Base-by-base conservation (phyloP, 2,888 invertebrate genomes). In the Oegoconia quadripuncta region DNA sequence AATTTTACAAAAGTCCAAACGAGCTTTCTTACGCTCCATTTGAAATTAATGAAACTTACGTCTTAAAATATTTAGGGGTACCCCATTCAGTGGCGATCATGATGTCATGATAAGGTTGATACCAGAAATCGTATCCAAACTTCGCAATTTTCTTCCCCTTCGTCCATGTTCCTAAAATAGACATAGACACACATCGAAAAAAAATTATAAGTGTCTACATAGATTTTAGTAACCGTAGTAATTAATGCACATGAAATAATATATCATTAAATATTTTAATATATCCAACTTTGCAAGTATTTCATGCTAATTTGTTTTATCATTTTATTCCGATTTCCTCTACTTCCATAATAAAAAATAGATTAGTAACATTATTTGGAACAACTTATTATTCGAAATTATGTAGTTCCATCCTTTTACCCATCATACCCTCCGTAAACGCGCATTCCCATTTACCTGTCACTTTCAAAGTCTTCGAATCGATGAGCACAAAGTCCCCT, bases 81-180 rank as follows among this genome's bases (percentile, higher is more conserved):
- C 96, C 97, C 98, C 98, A 99, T 84, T 98, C 98, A 0, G 94
- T 90, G 9, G 97, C 91, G 14, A 97, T 88, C 93, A 99, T 94
- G 0, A 95, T 91, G 75, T 99, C 95, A 59, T 94, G 93, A 58
- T 95, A 91, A 0, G 98, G 98, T 68, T 99, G 98, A 73, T 98
- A 98, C 98, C 98, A 98, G 72, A 95, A 99, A 74, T 99, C 98
- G 72, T 99, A 99, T 3, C 96, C 96, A 55, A 94, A 96, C 36
- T 89, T 79, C 0, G 95, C 93, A n/a, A 72, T 68, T 49, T 90
- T 84, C 1, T 89, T 77, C 1, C 93, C 93, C 43, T 89, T 90
- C 0, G 93, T 92, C 96, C 96, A 96, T 0, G 93, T 90, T 7
- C 93, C 93, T 92, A 58, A 46, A 67, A n/a, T n/a, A n/a, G n/a